Base-by-base conservation (phyloP, 2,113 vertebrate species). In the Myrmecobius fasciatus region DNA sequence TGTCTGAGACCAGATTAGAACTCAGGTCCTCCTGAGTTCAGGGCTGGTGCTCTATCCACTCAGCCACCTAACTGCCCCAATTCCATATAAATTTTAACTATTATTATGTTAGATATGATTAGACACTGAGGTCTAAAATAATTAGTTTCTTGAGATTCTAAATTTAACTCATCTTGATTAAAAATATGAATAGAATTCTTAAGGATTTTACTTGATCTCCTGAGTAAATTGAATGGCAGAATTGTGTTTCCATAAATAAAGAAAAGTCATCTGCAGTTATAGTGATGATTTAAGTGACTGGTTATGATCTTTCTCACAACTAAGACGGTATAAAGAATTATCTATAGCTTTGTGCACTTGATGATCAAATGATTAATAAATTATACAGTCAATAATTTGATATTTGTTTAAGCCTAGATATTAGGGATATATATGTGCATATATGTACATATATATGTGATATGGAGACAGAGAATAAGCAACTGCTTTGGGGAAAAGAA, bases 401-500 rank as follows among this genome's bases (percentile, higher is more conserved):
- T n/a, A 75, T 75, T n/a, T 75, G 54, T 20, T 75, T 75, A 75
- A 75, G 4, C 67, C 36, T 75, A 75, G 14, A 75, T 9, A 67
- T 67, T 67, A 67, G 31, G 28, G 60, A 2, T 56, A 8, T 56
- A 25, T 56, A 25, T 56, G 10, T 60, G 10, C 31, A 31, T 36
- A 28, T 14, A 11, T 67, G 3, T 67, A 9, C 26, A 9, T 67
- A 31, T 31, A 28, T 67, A 28, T 31, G 11, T 67, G 28, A 12
- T 36, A 75, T 1, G 51, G 9, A 94, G 54, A 93, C 10, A 52
- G 48, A 54, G 93, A 91, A 90, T 14, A 25, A 53, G 2, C 2
- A 95, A 89, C 17, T 91, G 91, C 17, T 22, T 96, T 91, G 90
- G 56, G 56, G 48, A 53, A 53, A 53, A 75, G 20, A n/a, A 28